A percentile compares a stretch with the other conserved stretches of the same genome.
phyloP scores from a whole-genome alignment of 2,113 vertebrate species.

The Limnothrissa miodon region DNA sequence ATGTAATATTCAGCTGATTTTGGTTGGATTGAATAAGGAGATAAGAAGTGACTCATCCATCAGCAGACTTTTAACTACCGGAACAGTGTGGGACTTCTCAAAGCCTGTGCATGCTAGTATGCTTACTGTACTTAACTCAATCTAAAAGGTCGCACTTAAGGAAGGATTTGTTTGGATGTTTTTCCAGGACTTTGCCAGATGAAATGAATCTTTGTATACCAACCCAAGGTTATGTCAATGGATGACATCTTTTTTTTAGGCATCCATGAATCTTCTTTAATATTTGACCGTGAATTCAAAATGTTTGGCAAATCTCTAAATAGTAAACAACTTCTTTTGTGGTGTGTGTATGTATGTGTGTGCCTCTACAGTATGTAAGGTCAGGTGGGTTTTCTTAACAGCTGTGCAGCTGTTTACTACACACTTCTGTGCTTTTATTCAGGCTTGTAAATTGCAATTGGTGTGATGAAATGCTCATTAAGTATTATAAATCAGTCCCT shows the following conservation, averaged over 20 bases:
- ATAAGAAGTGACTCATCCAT: background rate
- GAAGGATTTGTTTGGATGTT: background rate
- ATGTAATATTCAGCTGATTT: background rate
- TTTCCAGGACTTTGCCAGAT: slow-evolving; percentile 9
- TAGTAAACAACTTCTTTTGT: background rate
- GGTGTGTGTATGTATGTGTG: background rate
- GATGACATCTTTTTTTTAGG: background rate
- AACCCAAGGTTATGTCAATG: background rate
- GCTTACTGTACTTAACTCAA: background rate
- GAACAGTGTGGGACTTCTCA: slow-evolving; percentile 26
- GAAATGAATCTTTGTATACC: background rate
- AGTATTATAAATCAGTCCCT: slow-evolving; percentile 50
- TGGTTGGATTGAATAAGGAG: background rate
- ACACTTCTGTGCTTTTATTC: background rate
- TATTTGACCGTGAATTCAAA: background rate
- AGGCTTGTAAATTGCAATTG: slow-evolving; percentile 29
- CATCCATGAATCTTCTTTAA: background rate
- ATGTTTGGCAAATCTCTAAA: background rate
- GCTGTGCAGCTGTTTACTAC: background rate
- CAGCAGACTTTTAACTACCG: background rate
- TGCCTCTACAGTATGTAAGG: background rate
- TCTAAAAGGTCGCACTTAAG: slow-evolving; percentile 7
- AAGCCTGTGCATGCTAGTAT: slow-evolving; percentile 32
- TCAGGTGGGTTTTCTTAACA: background rate
- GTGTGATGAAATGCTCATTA: slow-evolving; percentile 57